Percentiles rank a stretch among this genome's conserved stretches.
Evolutionary conservation across 2,888 invertebrate species (phyloP).

Genomic region (Cheilosia grossa): DNA sequence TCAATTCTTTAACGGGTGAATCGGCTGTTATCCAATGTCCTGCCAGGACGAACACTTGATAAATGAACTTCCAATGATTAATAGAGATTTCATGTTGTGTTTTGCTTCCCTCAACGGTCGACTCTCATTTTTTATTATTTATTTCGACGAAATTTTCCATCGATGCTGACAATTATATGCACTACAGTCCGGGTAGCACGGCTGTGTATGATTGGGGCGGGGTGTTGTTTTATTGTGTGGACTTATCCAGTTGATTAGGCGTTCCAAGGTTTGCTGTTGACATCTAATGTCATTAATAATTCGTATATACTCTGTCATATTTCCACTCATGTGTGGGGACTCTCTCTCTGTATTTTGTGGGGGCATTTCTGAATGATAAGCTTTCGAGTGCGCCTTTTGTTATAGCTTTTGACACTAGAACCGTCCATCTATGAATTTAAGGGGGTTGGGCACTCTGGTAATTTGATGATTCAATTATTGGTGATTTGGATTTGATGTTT

Average conservation of each 20-base stretch:
- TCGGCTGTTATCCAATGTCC: conserved; percentile 48
- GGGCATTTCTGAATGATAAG: conserved; percentile 23
- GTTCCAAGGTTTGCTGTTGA: conserved; percentile 69
- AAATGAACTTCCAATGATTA: conserved; percentile 70
- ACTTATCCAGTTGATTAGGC: conserved; percentile 71
- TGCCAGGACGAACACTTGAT: conserved; percentile 54
- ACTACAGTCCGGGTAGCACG: not conserved
- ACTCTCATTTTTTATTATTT: conserved; percentile 34
- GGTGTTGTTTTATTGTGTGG: conserved; percentile 53
- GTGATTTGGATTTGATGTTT: not conserved
- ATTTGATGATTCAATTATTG: not conserved
- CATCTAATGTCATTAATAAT: conserved; percentile 70
- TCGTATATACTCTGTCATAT: conserved; percentile 50
- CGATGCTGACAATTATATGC: conserved; percentile 57
- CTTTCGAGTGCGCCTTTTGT: conserved; percentile 38
- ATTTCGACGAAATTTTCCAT: conserved; percentile 26
- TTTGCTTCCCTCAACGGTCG: conserved; percentile 35
- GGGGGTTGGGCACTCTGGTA: not conserved
- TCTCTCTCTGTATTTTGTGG: conserved; percentile 6
- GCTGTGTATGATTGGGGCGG: conserved; percentile 23
- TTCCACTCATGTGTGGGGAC: conserved; percentile 43
- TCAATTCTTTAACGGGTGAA: conserved; percentile 19
- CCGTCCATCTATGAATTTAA: conserved; percentile 10
- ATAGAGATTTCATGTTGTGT: conserved; percentile 64
- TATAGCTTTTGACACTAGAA: conserved; percentile 1